Base-by-base conservation (phyloP, 2,888 invertebrate genomes). In the Dasypolia templi region DNA sequence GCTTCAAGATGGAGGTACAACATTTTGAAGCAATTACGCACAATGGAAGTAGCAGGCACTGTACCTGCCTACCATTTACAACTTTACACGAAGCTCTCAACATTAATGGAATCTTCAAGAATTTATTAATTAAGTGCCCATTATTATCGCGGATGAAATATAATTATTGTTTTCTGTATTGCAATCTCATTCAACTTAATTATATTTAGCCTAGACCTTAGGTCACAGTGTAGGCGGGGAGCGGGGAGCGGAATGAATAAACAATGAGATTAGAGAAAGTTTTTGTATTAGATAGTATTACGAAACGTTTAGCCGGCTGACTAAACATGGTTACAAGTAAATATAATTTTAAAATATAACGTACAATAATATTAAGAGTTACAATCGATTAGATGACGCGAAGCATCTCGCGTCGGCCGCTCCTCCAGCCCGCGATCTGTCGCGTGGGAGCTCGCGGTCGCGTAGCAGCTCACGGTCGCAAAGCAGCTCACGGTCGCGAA, bases 181-280 rank as follows among this genome's bases (percentile, higher is more conserved):
- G 89, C 90, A 86, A 89, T 89, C 87, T 89, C 90, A 90, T 89
- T 87, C 84, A 82, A 89, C 84, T 89, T 89, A 89, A 90, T 90
- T 90, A 89, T 86, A 83, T 86, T 85, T 83, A 83, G 81, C 56
- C 56, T 84, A 79, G 62, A 63, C 55, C 58, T 26, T 3, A 62
- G 55, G 72, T 59, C 9, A 7, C 5, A n/a, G 29, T 73, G 79
- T 35, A 0, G n/a, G 75, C 71, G 83, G 19, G 29, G 5, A 65
- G 69, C 61, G 67, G 26, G n/a, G n/a, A n/a, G n/a, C n/a, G n/a
- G 26, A 56, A 29, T 42, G 26, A 22, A 29, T 59, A 44, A 14
- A 65, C 11, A 35, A 32, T 22, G 32, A 32, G 6, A 26, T 44
- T 26, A 32, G 19, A 14, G 1, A 75, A 49, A 35, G n/a, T 35